Percentiles rank a stretch among this genome's conserved stretches.
Evolutionary conservation across 2,888 invertebrate genomes (phyloP).

Genomic region (Notocelia uddmanniana): DNA sequence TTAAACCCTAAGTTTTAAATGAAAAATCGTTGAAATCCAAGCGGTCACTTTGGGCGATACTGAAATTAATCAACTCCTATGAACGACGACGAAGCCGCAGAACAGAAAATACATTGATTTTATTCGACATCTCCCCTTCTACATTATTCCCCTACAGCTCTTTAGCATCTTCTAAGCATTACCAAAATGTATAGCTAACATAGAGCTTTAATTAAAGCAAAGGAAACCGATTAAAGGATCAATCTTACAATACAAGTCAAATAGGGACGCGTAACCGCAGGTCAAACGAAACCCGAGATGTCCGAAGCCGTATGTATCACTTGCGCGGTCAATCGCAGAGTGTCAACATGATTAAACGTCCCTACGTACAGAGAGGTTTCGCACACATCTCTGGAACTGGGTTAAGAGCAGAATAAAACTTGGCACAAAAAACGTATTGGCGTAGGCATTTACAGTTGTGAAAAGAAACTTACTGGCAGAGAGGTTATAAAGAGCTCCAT

Average conservation of each 20-base stretch:
- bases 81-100: background rate
- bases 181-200: slow-evolving; percentile 16
- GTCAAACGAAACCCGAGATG: slow-evolving; percentile 66
- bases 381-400: slow-evolving; percentile 15
- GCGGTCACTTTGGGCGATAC: background rate
- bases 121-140: background rate
- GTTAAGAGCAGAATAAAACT: slow-evolving; percentile 21
- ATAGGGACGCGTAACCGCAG: slow-evolving; percentile 65
- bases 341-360: slow-evolving; percentile 45
- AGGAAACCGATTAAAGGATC: slow-evolving; percentile 14
- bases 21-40: background rate
- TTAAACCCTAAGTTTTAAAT: too few relatives aligned
- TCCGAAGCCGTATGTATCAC: slow-evolving; percentile 62
- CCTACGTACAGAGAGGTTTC: slow-evolving; percentile 12
- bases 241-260: slow-evolving; percentile 46
- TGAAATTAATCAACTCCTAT: background rate
- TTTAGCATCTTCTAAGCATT: slow-evolving; percentile 21
- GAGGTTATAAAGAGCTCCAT: background rate
- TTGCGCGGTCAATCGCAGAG: slow-evolving; percentile 59
- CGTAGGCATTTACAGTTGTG: background rate
- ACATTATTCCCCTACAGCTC: slow-evolving; percentile 3
- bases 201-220: slow-evolving; percentile 23
- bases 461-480: background rate
- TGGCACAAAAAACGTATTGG: background rate
- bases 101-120: background rate